Percentiles rank a stretch among this genome's conserved stretches.
Conservation (phyloP, 2,113 vertebrate species). For the Myocastor coypus region DNA sequence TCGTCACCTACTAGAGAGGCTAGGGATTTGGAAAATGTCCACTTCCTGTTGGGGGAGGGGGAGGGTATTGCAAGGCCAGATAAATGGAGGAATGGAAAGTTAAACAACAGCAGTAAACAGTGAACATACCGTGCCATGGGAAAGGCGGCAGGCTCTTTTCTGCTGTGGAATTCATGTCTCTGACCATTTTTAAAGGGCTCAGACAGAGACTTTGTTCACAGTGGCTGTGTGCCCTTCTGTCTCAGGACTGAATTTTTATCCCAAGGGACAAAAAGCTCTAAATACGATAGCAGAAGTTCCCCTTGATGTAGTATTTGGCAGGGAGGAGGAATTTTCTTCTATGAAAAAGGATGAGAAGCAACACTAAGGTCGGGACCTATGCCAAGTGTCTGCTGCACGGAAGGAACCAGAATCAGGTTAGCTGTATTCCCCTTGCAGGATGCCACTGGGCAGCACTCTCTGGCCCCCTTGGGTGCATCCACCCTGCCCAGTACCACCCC, state of each 20-base stretch:
- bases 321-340: background rate
- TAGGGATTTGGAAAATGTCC: background rate
- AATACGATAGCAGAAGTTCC: background rate
- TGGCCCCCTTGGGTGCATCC: background rate
- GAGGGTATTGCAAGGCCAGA: background rate
- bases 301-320: background rate
- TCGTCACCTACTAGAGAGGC: background rate
- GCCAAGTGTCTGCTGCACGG: background rate
- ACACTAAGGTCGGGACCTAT: background rate
- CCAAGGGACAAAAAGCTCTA: background rate
- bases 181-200: background rate
- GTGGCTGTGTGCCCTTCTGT: background rate
- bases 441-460: background rate
- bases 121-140: background rate
- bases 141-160: background rate
- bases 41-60: background rate
- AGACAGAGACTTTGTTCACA: background rate
- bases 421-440: background rate
- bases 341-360: background rate
- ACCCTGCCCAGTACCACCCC: background rate
- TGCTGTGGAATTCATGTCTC: background rate
- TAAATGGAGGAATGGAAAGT: background rate
- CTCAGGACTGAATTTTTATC: background rate
- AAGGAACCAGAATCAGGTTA: background rate
- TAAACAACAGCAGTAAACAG: background rate